Conservation (phyloP, 1,140 invertebrate species). For the Sipha flava region DNA sequence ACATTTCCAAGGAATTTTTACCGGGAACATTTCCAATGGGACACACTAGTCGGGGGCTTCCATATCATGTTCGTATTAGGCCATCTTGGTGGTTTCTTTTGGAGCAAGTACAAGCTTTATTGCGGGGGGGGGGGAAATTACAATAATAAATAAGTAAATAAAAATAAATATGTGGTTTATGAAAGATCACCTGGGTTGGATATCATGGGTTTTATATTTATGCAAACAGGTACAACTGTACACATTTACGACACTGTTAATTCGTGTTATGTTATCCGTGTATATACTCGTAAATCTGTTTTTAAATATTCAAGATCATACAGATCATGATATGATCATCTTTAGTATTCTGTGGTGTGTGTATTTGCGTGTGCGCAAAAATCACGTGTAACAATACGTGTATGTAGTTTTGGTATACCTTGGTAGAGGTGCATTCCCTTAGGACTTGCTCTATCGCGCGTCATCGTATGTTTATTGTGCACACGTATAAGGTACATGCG, state of each 20-base stretch:
- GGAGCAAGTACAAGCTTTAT: too few relatives aligned
- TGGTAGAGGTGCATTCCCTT: not conserved
- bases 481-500: too few relatives aligned
- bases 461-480: not conserved
- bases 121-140: too few relatives aligned
- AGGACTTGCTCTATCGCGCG: not conserved
- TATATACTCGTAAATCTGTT: not conserved
- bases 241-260: conserved; percentile 11
- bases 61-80: not conserved
- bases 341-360: conserved; percentile 11
- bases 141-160: not conserved
- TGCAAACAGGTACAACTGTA: conserved; percentile 3
- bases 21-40: not conserved
- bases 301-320: not conserved
- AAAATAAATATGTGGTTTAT: not conserved
- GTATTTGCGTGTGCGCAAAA: not conserved
- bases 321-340: not conserved
- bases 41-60: not conserved
- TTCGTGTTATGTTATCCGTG: not conserved
- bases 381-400: not conserved
- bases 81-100: not conserved
- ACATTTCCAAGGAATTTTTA: not conserved
- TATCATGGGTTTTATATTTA: not conserved
- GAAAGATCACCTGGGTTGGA: conserved; percentile 2
- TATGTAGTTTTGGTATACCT: not conserved